These are phyloP conservation scores for Danio aesculapii DNA, from an alignment of 2,797 vertebrate genomes.

Conservation along the genomic window DNA sequence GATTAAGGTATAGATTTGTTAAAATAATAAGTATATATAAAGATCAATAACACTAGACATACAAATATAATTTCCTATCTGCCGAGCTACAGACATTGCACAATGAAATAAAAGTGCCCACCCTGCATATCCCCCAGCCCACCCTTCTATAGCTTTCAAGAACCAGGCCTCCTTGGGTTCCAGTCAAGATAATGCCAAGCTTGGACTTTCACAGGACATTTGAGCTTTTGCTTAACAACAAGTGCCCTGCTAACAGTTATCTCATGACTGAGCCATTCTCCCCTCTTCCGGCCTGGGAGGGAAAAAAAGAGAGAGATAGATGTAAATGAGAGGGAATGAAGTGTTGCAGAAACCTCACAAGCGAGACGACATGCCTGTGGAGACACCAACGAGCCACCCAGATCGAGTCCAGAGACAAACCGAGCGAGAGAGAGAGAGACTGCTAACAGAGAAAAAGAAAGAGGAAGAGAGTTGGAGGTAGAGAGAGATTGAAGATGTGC, in stretches of 20 bases:
- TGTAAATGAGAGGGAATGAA: slow-evolving; percentile 20
- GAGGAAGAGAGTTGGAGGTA: slow-evolving; percentile 10
- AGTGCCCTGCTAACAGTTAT: background rate
- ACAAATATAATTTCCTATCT: no score
- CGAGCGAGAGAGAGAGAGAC: slow-evolving; percentile 28
- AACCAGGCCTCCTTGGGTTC: background rate
- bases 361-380: slow-evolving; percentile 13
- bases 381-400: slow-evolving; percentile 13
- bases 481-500: slow-evolving; percentile 43
- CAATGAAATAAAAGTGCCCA: background rate
- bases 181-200: background rate
- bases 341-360: slow-evolving; percentile 26
- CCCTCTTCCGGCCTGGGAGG: slow-evolving; percentile 28
- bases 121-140: background rate
- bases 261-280: background rate
- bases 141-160: background rate
- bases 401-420: slow-evolving; percentile 33
- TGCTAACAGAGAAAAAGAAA: slow-evolving; percentile 24
- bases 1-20: no score
- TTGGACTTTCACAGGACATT: background rate
- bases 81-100: no score
- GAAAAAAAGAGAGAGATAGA: background rate
- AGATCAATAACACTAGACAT: no score
- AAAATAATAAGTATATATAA: no score
- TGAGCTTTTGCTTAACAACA: background rate